phyloP scores from a whole-genome alignment of 2,797 vertebrate genomes.

The Thamnophis elegans region DNA sequence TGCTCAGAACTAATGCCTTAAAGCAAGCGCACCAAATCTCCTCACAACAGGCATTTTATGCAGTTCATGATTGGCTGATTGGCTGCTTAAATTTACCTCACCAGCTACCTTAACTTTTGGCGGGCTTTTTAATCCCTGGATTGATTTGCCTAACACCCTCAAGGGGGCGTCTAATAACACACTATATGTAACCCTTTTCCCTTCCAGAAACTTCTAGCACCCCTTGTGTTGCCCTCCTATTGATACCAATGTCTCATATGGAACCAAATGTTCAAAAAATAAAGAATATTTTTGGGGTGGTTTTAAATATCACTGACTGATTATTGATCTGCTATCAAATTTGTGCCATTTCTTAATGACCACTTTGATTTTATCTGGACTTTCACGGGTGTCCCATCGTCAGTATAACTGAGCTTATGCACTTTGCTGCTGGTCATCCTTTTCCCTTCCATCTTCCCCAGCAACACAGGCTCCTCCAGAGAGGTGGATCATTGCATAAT shows the following conservation, averaged over 20 bases:
- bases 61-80: background rate
- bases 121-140: background rate
- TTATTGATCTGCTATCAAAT: background rate
- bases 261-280: background rate
- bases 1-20: background rate
- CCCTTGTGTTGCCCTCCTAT: background rate
- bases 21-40: background rate
- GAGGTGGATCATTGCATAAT: background rate
- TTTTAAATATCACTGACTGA: background rate
- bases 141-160: background rate
- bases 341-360: background rate
- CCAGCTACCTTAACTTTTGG: background rate
- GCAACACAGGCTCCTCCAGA: background rate
- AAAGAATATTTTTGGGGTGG: background rate
- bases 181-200: background rate
- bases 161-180: background rate
- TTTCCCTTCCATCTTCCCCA: background rate
- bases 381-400: background rate
- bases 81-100: background rate
- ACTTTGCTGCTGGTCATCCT: background rate
- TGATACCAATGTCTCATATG: background rate
- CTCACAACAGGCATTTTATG: background rate
- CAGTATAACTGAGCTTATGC: background rate
- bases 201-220: background rate
- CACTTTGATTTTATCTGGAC: background rate